phyloP scores from a whole-genome alignment of 2,888 invertebrate genomes.

The Ischnus inquisitorius region DNA sequence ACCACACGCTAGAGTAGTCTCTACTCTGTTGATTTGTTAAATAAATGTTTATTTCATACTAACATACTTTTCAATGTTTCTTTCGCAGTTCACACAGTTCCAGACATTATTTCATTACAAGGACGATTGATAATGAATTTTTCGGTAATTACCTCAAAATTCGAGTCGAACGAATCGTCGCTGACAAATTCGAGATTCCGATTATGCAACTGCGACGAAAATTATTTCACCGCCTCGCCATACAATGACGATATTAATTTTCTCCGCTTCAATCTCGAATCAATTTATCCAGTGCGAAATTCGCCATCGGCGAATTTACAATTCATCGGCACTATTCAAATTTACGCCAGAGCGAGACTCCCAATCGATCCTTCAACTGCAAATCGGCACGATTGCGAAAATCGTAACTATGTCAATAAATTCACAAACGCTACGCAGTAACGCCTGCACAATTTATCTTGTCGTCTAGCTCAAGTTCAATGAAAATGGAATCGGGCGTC shows the following conservation, averaged over 20 bases:
- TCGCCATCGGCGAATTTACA: conserved; percentile 32
- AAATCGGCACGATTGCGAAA: conserved; percentile 44
- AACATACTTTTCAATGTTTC: conserved; percentile 24
- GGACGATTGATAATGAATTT: conserved; percentile 71
- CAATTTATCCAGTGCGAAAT: conserved; percentile 45
- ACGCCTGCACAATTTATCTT: not conserved
- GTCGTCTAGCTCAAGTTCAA: too few relatives aligned
- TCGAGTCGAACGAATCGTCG: conserved; percentile 69
- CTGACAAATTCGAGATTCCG: conserved; percentile 76
- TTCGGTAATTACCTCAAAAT: conserved; percentile 69
- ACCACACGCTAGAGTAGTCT: conserved; percentile 74
- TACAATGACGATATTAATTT: conserved; percentile 52
- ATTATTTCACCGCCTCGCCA: conserved; percentile 67
- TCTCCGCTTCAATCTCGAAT: conserved; percentile 58
- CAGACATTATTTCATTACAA: conserved; percentile 6
- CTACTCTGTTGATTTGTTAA: conserved; percentile 81
- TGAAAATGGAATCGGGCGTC: too few relatives aligned
- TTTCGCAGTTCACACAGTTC: not conserved
- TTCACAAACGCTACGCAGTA: not conserved
- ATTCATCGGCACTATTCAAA: not conserved
- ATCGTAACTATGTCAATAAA: conserved; percentile 50
- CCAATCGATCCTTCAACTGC: too few relatives aligned
- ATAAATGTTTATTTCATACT: conserved; percentile 82
- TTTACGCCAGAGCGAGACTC: not conserved
- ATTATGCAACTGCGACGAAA: conserved; percentile 78